Evolutionary conservation across 2,888 invertebrate species (phyloP).

Genomic region (Agapostemon virescens): DNA sequence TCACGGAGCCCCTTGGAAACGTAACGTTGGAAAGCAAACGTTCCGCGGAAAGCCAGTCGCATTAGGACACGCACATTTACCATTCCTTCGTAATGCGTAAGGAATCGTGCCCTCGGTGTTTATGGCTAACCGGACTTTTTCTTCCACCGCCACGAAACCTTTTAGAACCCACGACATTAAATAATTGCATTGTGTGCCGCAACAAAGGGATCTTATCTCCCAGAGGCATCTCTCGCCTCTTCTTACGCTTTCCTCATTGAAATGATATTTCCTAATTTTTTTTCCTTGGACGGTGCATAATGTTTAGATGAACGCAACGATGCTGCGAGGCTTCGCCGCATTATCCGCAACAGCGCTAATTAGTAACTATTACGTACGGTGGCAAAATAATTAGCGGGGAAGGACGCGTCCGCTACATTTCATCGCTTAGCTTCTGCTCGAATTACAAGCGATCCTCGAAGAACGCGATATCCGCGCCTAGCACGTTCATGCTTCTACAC

Average conservation of each 20-base stretch:
- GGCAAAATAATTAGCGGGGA: not conserved
- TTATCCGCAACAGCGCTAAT: constrained; percentile 11
- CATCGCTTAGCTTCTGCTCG: not conserved
- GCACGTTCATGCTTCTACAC: too few species aligned
- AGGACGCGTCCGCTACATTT: not conserved
- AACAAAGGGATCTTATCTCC: constrained; percentile 36
- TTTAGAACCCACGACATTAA: constrained; percentile 15
- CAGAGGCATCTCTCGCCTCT: constrained; percentile 8
- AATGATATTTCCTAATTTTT: constrained; percentile 32
- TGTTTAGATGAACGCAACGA: constrained; percentile 30
- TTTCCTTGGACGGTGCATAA: constrained; percentile 10
- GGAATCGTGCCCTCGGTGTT: not conserved
- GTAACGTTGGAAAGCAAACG: not conserved
- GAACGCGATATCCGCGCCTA: not conserved
- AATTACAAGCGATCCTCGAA: not conserved
- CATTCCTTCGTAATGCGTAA: constrained; percentile 17
- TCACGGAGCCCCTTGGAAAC: not conserved
- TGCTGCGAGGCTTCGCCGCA: not conserved
- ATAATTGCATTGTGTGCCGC: constrained; percentile 31
- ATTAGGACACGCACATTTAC: not conserved
- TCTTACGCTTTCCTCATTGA: constrained; percentile 25
- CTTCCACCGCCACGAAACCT: constrained; percentile 10
- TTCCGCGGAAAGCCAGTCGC: constrained; percentile 6
- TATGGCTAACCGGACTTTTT: constrained; percentile 11
- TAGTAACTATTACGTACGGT: constrained; percentile 9